Evolutionary conservation across 2,797 vertebrate genomes (phyloP).

Genomic region (Enteromius trimaculatus): DNA sequence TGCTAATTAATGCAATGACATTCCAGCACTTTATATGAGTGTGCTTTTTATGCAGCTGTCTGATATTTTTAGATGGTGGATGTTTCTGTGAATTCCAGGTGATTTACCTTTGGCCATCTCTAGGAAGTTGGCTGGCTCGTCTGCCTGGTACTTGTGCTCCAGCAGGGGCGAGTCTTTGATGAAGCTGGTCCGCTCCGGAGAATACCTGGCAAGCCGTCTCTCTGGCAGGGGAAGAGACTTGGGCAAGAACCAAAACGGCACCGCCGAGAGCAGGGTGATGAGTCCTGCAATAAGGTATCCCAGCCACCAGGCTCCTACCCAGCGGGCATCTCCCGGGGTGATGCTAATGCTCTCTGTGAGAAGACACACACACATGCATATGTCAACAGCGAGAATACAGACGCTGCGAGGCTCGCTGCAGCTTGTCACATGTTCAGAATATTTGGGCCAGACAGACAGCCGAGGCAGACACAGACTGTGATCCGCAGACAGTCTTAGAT

Average conservation of each 20-base stretch:
- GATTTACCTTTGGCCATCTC: slow-evolving; percentile 86
- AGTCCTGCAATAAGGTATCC: slow-evolving; percentile 89
- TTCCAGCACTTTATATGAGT: background rate
- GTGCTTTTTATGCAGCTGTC: background rate
- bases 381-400: background rate
- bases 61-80: background rate
- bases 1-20: background rate
- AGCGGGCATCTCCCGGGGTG: slow-evolving; percentile 84
- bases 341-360: slow-evolving; percentile 82
- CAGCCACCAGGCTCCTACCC: slow-evolving; percentile 98
- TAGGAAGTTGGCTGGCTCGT: slow-evolving; percentile 77
- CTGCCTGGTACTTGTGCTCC: slow-evolving; percentile 72
- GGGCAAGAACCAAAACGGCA: slow-evolving; percentile 95
- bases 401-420: slow-evolving; percentile 1
- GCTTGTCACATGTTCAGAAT: slow-evolving; percentile 45
- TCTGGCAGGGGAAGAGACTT: slow-evolving; percentile 80
- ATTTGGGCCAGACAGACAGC: slow-evolving; percentile 38
- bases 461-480: slow-evolving; percentile 14
- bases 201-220: slow-evolving; percentile 76
- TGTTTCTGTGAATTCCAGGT: background rate
- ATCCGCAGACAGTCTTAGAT: slow-evolving; percentile 34
- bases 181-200: slow-evolving; percentile 85
- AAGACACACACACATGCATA: slow-evolving; percentile 16
- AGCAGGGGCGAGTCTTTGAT: slow-evolving; percentile 77
- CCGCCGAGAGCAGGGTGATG: slow-evolving; percentile 83